Evolutionary conservation across 2,797 vertebrate species (phyloP), one percentile per base, ranked within the genome.

Genomic region (Stomatorhinus walkeri): DNA sequence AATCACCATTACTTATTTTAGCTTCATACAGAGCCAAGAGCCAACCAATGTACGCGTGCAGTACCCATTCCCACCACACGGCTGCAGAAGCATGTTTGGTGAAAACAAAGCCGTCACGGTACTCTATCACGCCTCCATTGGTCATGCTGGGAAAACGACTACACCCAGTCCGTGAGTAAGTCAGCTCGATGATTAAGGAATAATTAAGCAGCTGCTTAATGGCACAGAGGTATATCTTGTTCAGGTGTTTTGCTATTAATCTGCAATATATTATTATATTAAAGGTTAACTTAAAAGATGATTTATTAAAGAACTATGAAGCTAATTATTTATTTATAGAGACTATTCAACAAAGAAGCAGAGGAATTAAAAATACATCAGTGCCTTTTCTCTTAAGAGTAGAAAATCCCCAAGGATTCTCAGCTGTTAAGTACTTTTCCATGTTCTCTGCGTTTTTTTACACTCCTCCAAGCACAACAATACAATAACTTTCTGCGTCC

Each of bases 11-110:
- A 46, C 40, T 81, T 43, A 46, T 43, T 81, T 43, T n/a, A 81
- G 40, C 19, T 8, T 46, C 5, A 6, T 43, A 81, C 40, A 4
- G 40, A 22, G 4, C 14, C 32, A 76, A 40, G 68, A 40, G 32
- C 40, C 76, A 46, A 43, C 76, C 22, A 10, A 46, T 9, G 40
- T 81, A 46, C 0, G 76, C 40, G 0, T 76, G 90, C 86, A 92
- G 72, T 94, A 89, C 88, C 85, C 24, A 7, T 49, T 36, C 3
- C 0, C 48, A 84, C 94, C 95, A 96, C 93, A 90, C 61, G 93
- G 94, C 93, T 95, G 95, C 94, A 95, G 93, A 91, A 94, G 89
- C 79, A 87, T 91, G 76, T 89, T 89, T 92, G 64, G 83, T 8
- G 89, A 64, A 91, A 91, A 68, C 10, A 28, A 89, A 89, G 4